A percentile compares a stretch with the other conserved stretches of the same genome.
These are phyloP conservation scores for Ichneumoninae sp. DNA, from an alignment of 2,888 invertebrate species.

Conservation along the genomic window DNA sequence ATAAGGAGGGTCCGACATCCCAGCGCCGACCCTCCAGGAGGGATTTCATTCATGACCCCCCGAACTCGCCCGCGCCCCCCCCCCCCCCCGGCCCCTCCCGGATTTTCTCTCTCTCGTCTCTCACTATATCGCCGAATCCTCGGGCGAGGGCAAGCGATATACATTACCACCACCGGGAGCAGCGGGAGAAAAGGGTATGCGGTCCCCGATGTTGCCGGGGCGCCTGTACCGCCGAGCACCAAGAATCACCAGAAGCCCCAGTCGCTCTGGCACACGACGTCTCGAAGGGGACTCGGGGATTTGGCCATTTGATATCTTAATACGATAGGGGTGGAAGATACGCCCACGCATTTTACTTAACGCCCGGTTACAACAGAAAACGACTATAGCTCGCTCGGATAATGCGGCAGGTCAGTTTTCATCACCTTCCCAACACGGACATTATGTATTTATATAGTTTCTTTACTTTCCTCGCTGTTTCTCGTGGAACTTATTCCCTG, in stretches of 20 bases:
- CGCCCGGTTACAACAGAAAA: slow-evolving; percentile 64
- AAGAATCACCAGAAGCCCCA: slow-evolving; percentile 64
- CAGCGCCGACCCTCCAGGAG: slow-evolving; percentile 81
- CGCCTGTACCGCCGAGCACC: slow-evolving; percentile 29
- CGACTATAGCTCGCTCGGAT: slow-evolving; percentile 38
- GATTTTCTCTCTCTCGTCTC: slow-evolving; percentile 67
- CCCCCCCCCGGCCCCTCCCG: slow-evolving; percentile 7
- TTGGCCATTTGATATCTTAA: slow-evolving; percentile 84
- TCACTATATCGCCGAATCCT: slow-evolving; percentile 61
- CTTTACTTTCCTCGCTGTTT: background rate
- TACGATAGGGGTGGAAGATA: slow-evolving; percentile 78
- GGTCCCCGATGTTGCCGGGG: slow-evolving; percentile 35
- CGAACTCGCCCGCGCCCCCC: slow-evolving; percentile 50
- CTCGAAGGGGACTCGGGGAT: slow-evolving; percentile 79
- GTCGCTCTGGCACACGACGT: slow-evolving; percentile 76
- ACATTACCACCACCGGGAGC: slow-evolving; percentile 74
- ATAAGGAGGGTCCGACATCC: slow-evolving; percentile 82
- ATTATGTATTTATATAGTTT: background rate
- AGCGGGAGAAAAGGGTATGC: slow-evolving; percentile 77
- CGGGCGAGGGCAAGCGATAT: slow-evolving; percentile 79
- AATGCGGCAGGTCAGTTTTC: slow-evolving; percentile 69
- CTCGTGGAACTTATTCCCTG: background rate
- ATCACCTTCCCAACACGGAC: slow-evolving; percentile 14
- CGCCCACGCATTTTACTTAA: slow-evolving; percentile 79
- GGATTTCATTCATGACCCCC: slow-evolving; percentile 83